Evolutionary conservation across 2,888 invertebrate genomes (phyloP).

Genomic region (Hydrotaea cyrtoneurina): DNA sequence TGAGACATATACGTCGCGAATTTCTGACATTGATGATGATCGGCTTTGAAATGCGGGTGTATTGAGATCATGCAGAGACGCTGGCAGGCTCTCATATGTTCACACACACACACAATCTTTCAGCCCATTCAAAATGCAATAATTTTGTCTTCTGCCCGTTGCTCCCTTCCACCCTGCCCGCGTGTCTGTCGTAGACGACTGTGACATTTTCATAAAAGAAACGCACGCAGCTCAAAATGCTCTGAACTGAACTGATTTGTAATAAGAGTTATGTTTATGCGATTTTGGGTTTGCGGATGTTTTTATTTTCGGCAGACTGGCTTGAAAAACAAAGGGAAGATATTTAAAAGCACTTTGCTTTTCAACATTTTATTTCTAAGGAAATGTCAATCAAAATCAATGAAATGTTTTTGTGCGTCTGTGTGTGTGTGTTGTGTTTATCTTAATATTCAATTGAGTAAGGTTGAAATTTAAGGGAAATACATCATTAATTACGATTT

Average conservation of each 20-base stretch:
- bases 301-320: constrained; percentile 38
- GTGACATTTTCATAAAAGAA: constrained; percentile 60
- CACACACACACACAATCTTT: background rate
- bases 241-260: constrained; percentile 21
- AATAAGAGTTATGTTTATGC: constrained; percentile 62
- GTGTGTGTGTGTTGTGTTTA: constrained; percentile 17
- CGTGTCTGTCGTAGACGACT: constrained; percentile 29
- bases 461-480: no score
- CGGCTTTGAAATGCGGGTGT: constrained; percentile 68
- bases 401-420: constrained; percentile 38
- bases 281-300: constrained; percentile 11
- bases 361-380: constrained; percentile 42
- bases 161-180: background rate
- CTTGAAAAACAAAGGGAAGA: constrained; percentile 35
- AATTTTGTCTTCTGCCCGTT: background rate
- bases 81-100: background rate
- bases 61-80: constrained; percentile 48
- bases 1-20: constrained; percentile 62
- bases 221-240: background rate
- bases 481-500: background rate
- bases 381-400: constrained; percentile 66
- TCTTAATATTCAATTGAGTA: background rate
- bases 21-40: constrained; percentile 66
- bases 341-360: constrained; percentile 54
- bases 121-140: constrained; percentile 30